Conservation (phyloP, 2,113 vertebrate species). For the Gobius niger region DNA sequence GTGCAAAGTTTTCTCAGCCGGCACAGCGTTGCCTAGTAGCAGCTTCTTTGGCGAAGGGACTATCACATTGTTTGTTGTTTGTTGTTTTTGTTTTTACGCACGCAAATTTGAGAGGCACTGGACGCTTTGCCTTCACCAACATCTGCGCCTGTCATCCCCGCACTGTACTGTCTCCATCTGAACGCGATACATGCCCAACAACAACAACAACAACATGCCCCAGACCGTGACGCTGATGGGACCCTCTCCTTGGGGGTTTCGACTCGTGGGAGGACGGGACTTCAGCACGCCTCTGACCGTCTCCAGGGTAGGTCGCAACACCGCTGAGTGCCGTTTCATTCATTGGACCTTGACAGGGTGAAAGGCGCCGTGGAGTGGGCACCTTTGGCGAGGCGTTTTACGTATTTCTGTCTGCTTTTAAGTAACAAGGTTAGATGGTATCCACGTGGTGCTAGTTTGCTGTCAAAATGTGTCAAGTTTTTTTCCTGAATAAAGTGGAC, state of each 20-base stretch:
- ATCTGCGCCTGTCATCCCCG: background rate
- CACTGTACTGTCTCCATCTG: background rate
- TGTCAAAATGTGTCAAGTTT: no score
- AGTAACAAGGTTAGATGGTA: background rate
- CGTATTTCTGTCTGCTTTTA: background rate
- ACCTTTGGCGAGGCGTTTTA: background rate
- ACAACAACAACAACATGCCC: slow-evolving; percentile 80
- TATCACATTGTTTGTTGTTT: slow-evolving; percentile 2
- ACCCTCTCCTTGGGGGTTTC: slow-evolving; percentile 95
- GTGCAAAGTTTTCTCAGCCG: slow-evolving; percentile 57
- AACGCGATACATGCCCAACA: slow-evolving; percentile 9
- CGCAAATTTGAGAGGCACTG: slow-evolving; percentile 15
- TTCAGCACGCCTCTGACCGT: slow-evolving; percentile 93
- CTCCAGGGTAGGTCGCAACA: slow-evolving; percentile 85
- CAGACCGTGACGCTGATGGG: slow-evolving; percentile 87
- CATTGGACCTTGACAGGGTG: slow-evolving; percentile 22
- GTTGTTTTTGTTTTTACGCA: background rate
- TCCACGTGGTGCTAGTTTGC: no score
- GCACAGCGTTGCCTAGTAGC: slow-evolving; percentile 70
- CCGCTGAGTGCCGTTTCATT: slow-evolving; percentile 16
- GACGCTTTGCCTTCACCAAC: slow-evolving; percentile 5
- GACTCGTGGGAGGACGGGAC: slow-evolving; percentile 92
- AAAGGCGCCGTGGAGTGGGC: background rate
- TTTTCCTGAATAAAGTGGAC: no score
- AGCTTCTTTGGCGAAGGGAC: slow-evolving; percentile 10